Base-by-base conservation (phyloP, 2,888 invertebrate genomes). In the Drosophila silvestris region DNA sequence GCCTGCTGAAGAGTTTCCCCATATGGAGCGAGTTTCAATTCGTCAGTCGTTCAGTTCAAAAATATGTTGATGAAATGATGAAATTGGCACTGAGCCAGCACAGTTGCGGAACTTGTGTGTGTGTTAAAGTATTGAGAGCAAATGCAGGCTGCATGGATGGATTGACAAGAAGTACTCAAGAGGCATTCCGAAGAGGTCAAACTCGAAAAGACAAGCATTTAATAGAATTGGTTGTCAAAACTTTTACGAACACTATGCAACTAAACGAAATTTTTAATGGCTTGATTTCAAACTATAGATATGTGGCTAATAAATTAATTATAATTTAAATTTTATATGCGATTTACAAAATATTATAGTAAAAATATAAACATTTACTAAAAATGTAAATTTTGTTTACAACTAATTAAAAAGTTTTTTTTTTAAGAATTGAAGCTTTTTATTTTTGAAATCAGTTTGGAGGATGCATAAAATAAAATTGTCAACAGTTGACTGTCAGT, bases 1-100 rank as follows among this genome's bases (percentile, higher is more conserved):
- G 57, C 47, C 33, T 70, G 39, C 22, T 14, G 64, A 33, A 74
- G 69, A 72, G 68, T 80, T 76, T 80, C 57, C 35, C 26, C 58
- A 75, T 67, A 56, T 64, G 57, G 41, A 63, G 54, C 37, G 35
- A 60, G 58, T 56, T 19, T 50, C 72, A 53, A 59, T 60, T 47
- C 44, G 50, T 67, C 75, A 61, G 50, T 75, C 52, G 41, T 64
- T 70, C 75, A 52, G 19, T 47, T 57, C 53, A 22, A 33, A 47
- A 16, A 28, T 52, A 63, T 60, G 60, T 65, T 56, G 73, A 68
- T 72, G 59, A 67, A 71, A 60, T 80, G 77, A 72, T 66, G 81
- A 81, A 81, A 79, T 70, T 81, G 73, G 78, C 81, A 67, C 51
- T 41, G 47, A 35, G 68, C 65, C 68, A 76, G 65, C 47, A 41